phyloP scores from a whole-genome alignment of 1,140 invertebrate genomes.

The Papilio machaon region DNA sequence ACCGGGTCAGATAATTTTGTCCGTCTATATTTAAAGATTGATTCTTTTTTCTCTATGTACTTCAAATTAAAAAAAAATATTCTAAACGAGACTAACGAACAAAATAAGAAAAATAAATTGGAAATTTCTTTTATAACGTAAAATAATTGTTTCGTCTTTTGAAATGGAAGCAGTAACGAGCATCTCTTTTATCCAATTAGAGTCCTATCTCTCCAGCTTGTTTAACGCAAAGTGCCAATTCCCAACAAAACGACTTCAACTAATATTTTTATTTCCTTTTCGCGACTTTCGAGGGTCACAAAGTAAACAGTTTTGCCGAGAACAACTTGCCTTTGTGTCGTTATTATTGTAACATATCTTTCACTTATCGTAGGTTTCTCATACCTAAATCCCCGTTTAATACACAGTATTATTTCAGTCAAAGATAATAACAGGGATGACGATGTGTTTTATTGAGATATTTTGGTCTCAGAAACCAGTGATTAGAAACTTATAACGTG shows the following conservation, averaged over 20 bases:
- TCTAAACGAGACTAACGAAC: neutral
- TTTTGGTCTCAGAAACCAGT: too few species aligned
- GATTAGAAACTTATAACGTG: too few species aligned
- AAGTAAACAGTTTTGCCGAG: neutral
- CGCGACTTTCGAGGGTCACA: neutral
- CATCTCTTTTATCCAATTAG: slow-evolving; percentile 21
- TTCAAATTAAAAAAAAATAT: neutral
- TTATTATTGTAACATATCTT: too few species aligned
- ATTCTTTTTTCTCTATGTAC: neutral
- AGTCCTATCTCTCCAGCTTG: slow-evolving; percentile 13
- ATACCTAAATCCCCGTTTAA: too few species aligned
- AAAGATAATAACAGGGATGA: too few species aligned
- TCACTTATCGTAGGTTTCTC: too few species aligned
- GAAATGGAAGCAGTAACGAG: neutral
- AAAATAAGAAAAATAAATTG: neutral
- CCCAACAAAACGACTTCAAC: neutral
- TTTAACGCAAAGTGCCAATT: slow-evolving; percentile 13
- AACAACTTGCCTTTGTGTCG: neutral
- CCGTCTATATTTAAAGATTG: too few species aligned
- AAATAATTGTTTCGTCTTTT: slow-evolving; percentile 6
- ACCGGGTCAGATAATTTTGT: too few species aligned
- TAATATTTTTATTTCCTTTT: slow-evolving; percentile 17
- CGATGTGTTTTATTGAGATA: too few species aligned
- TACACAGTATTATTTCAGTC: too few species aligned
- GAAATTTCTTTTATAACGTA: slow-evolving; percentile 12